Conservation (phyloP, 2,888 invertebrate species). For the Myathropa florea region DNA sequence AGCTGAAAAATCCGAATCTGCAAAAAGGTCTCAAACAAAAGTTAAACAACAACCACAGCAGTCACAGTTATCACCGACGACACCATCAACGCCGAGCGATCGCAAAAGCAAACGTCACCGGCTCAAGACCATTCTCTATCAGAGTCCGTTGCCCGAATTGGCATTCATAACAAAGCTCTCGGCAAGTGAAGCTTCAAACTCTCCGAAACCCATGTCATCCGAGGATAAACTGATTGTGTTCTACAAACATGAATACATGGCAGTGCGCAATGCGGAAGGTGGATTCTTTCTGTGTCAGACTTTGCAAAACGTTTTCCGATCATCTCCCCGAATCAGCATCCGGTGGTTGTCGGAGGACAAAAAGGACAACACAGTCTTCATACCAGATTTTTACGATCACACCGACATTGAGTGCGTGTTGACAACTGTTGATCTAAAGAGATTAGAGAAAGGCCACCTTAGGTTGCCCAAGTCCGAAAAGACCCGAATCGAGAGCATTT, state of each 20-base stretch:
- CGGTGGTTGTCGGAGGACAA: constrained; percentile 90
- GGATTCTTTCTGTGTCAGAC: constrained; percentile 94
- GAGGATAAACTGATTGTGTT: constrained; percentile 93
- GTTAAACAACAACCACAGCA: constrained; percentile 16
- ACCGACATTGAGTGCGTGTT: constrained; percentile 95
- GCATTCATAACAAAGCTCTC: constrained; percentile 89
- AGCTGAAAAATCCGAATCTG: constrained; percentile 33
- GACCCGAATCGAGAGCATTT: constrained; percentile 89
- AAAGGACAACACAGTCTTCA: constrained; percentile 84
- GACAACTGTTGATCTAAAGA: constrained; percentile 90
- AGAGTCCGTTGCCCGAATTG: constrained; percentile 90
- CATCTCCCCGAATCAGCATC: constrained; percentile 91
- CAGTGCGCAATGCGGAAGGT: constrained; percentile 94
- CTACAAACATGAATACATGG: constrained; percentile 94
- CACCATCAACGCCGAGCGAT: constrained; percentile 68
- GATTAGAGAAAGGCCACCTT: constrained; percentile 87
- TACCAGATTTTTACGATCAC: constrained; percentile 93
- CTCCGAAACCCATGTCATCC: constrained; percentile 81
- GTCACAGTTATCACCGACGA: constrained; percentile 13
- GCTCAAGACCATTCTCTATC: constrained; percentile 85
- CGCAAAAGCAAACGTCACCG: constrained; percentile 76
- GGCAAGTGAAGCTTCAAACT: constrained; percentile 83
- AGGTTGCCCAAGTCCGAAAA: constrained; percentile 88
- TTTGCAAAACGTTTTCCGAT: constrained; percentile 93
- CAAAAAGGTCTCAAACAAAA: constrained; percentile 47